Base-by-base conservation (phyloP, 2,888 invertebrate genomes). In the Lampropteryx suffumata region DNA sequence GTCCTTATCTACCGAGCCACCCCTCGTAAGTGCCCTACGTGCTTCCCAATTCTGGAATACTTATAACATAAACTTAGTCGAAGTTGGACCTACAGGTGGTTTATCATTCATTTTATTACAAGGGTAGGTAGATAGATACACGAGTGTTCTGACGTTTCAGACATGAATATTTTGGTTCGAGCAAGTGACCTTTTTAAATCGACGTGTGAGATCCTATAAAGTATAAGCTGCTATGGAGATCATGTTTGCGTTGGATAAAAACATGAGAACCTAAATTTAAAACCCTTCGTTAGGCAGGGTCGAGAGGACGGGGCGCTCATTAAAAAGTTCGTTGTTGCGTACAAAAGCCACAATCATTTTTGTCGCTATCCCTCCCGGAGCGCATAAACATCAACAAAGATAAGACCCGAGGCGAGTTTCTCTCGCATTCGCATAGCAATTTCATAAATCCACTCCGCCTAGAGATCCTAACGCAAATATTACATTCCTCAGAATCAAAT, bases 401-500 rank as follows among this genome's bases (percentile, higher is more conserved):
- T 37, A 48, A 14, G 11, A 24, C 46, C 36, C 32, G 33, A 46
- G 35, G 42, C 45, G 37, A 36, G 39, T 39, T 10, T 33, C 43
- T 43, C 43, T 46, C 34, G 43, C 37, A n/a, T n/a, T 54, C 35
- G 28, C 44, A 28, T 13, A 24, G 30, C 29, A 58, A 59, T 55
- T 51, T 56, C 50, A 45, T 57, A 64, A 67, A 58, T 55, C 44
- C 56, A 61, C 64, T 61, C 57, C 49, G 57, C 12, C 34, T 27
- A 12, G 24, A 32, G 49, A 55, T 36, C 57, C 62, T 61, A n/a
- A 58, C 47, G 58, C 61, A 67, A 71, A 74, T 72, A 73, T 73
- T 67, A 67, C 68, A 71, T 71, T 71, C 63, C 64, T 55, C 55
- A 64, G 65, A 75, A 74, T 73, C 67, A 69, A 71, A 69, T 69